Base-by-base conservation (phyloP, 2,113 vertebrate species). In the Sceloporus undulatus region DNA sequence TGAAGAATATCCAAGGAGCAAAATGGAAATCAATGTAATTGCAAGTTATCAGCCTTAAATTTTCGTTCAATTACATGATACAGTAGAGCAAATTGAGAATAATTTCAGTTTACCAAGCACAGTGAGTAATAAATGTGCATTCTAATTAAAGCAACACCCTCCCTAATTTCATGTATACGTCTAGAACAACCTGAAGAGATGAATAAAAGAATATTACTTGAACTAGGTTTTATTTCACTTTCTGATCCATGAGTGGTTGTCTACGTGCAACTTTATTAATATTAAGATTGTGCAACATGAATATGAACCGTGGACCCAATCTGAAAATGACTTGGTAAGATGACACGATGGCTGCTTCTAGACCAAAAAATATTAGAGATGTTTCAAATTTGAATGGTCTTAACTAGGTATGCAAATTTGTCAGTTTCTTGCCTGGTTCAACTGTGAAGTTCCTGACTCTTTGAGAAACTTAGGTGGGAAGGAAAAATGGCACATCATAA, bases 11-110 rank as follows among this genome's bases (percentile, higher is more conserved):
- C 40, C 90, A 90, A 91, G 88, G 77, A 95, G 87, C 52, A 92
- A 93, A 95, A 94, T 90, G 65, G 87, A 96, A 96, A 96, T 95
- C 93, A 92, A 90, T 91, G 66, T 91, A 95, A 96, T 93, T 94
- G 77, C 76, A 93, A 95, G 87, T 91, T 94, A 95, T 91, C 88
- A 92, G 88, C 84, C 86, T 88, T 54, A 93, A 89, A 94, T 95
- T 96, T 94, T 93, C 84, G 93, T 91, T 94, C 86, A 88, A 77
- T 92, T 94, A 90, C 29, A 84, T 62, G 79, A 85, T 84, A 92
- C 34, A 88, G 40, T 93, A 91, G 9, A 92, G 78, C 38, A 90
- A 86, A 91, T 34, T 94, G 81, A 93, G 82, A 94, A 92, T 94
- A 91, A 94, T 90, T 94, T 91, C 65, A 59, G 52, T 90, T 94